Conservation (phyloP, 2,888 invertebrate species). For the Ptycholaimellus sp. region DNA sequence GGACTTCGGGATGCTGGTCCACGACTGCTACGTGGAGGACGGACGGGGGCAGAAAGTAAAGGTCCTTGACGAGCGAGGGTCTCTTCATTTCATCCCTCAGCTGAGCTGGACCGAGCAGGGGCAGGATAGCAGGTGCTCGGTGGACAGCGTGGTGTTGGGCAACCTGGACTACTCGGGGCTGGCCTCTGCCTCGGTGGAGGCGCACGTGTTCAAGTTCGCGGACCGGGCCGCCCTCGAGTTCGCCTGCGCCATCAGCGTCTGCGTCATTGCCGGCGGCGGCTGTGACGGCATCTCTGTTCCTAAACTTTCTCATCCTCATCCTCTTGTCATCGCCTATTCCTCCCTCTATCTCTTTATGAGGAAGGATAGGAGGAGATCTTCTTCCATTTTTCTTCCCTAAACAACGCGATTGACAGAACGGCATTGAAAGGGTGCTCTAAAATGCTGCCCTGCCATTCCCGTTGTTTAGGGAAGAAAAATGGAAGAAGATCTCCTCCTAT, state of each 20-base stretch:
- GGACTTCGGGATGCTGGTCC: constrained; percentile 14
- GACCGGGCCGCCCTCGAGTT: constrained; percentile 13
- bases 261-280: constrained; percentile 13
- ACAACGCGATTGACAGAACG: neutral
- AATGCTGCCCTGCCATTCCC: too few species aligned
- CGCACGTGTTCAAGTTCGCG: constrained; percentile 20
- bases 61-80: constrained; percentile 17
- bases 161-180: constrained; percentile 14
- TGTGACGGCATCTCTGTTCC: constrained; percentile 11
- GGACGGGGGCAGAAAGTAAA: constrained; percentile 14
- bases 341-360: neutral
- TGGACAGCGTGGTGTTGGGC: constrained; percentile 14
- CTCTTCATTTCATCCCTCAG: neutral
- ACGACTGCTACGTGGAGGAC: constrained; percentile 19
- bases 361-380: neutral
- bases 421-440: neutral
- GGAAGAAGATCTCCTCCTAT: too few species aligned
- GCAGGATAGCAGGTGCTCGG: constrained; percentile 12
- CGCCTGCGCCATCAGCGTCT: constrained; percentile 16
- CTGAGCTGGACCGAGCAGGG: neutral
- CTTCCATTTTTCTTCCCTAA: too few species aligned
- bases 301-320: neutral
- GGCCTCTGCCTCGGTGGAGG: constrained; percentile 13
- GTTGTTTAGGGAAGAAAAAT: too few species aligned
- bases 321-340: neutral